phyloP scores from a whole-genome alignment of 2,797 vertebrate species.

The Ciconia nigra region DNA sequence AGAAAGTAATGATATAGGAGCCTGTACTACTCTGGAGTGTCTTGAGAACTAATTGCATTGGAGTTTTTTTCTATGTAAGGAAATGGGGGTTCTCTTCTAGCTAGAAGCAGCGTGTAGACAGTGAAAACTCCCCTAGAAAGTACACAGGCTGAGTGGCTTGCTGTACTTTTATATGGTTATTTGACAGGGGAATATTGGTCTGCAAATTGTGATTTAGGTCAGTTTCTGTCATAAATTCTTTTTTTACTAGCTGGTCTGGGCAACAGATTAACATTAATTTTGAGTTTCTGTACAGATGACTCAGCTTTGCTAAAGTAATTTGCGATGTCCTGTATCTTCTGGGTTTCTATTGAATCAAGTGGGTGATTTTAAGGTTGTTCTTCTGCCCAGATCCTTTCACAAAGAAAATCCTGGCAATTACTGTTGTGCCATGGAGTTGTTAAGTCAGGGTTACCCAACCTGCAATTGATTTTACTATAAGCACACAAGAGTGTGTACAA shows the following conservation, averaged over 20 bases:
- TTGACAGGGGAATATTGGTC: background rate
- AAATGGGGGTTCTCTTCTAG: background rate
- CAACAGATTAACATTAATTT: background rate
- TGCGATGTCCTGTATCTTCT: background rate
- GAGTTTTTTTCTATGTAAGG: background rate
- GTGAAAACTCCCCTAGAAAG: background rate
- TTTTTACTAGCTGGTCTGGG: background rate
- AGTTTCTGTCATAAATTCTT: background rate
- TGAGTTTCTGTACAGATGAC: background rate
- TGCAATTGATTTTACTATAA: background rate
- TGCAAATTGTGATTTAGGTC: background rate
- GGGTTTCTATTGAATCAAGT: background rate
- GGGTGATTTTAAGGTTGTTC: background rate
- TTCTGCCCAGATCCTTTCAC: background rate
- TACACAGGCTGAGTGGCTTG: background rate
- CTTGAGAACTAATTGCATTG: background rate
- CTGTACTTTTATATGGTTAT: background rate
- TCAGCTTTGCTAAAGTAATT: background rate
- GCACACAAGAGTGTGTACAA: accelerated
- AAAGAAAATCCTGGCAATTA: background rate
- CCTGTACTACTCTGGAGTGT: background rate
- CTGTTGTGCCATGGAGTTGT: background rate
- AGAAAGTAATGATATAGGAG: background rate
- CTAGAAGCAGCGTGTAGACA: background rate
- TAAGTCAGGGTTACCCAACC: background rate